Base-by-base conservation (phyloP, 2,797 vertebrate species). In the Galago senegalensis region DNA sequence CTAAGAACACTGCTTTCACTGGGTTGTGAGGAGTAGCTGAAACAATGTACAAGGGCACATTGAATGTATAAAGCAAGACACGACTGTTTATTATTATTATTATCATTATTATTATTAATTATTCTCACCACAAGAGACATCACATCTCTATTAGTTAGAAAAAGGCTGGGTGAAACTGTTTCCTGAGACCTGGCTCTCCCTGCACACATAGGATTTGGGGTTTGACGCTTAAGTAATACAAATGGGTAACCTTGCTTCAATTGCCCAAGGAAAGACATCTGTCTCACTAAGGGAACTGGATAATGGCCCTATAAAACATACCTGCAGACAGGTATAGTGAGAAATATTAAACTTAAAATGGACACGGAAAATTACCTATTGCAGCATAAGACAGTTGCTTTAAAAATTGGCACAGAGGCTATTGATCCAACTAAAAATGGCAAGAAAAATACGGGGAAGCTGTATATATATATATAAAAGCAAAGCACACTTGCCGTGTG, bases 181-280 rank as follows among this genome's bases (percentile, higher is more conserved):
- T 69, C 37, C 25, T 40, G 58, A 79, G 14, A 61, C 61, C 18
- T 20, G 69, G 4, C 70, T 95, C 84, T 56, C 56, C 25, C 27
- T 11, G 65, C 4, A 65, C 23, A 20, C n/a, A 40, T 0, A 75
- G 46, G 82, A 43, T 56, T 46, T 79, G 63, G 58, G 49, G 14
- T 29, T 93, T 94, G 92, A 93, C 31, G 95, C 84, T 63, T 56
- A 65, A 73, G 72, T 90, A 53, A 93, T 93, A 93, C 86, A 96
- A 95, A 97, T 94, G 77, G 73, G 34, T 92, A 82, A 86, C 87
- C 86, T 94, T 93, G 84, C 17, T 92, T 98, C 92, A 72, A 37
- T 31, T 63, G 87, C 82, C 84, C 84, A 86, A 97, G 94, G 87
- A 96, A 92, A 92, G 49, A 8, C 69, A 95, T 95, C 53, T 3